These are phyloP conservation scores for Catocala sponsa DNA, from an alignment of 2,888 invertebrate genomes.

Conservation along the genomic window DNA sequence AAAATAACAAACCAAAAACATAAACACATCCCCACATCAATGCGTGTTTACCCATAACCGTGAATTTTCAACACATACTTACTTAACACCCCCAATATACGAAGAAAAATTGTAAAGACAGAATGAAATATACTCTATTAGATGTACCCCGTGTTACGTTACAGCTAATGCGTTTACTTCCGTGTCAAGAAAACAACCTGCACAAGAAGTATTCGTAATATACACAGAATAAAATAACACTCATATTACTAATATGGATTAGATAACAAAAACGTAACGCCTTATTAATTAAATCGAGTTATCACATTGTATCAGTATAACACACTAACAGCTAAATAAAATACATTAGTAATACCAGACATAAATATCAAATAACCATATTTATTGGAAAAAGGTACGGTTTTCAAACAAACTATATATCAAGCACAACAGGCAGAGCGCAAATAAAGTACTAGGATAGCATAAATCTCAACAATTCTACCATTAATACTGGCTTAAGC, in stretches of 20 bases:
- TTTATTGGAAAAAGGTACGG: too few species aligned
- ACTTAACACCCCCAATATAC: slow-evolving; percentile 5
- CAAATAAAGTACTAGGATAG: slow-evolving; percentile 19
- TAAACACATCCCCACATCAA: neutral
- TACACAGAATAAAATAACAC: slow-evolving; percentile 36
- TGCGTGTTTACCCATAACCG: slow-evolving; percentile 26
- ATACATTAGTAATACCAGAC: too few species aligned
- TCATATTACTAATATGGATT: slow-evolving; percentile 40
- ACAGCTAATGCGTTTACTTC: slow-evolving; percentile 41
- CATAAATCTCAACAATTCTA: slow-evolving; percentile 10
- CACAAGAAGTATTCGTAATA: slow-evolving; percentile 35
- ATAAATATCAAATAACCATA: too few species aligned
- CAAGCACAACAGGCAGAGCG: neutral
- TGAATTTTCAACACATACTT: slow-evolving; percentile 6
- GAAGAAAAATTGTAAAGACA: slow-evolving; percentile 13
- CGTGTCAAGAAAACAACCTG: slow-evolving; percentile 41
- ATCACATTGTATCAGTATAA: neutral
- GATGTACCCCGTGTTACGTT: slow-evolving; percentile 32
- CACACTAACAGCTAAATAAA: too few species aligned
- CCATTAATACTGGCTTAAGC: neutral
- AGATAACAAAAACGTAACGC: slow-evolving; percentile 22
- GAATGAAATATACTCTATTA: slow-evolving; percentile 11
- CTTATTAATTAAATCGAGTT: slow-evolving; percentile 31
- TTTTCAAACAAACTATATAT: too few species aligned
- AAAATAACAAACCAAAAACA: too few species aligned